phyloP scores from a whole-genome alignment of 2,113 vertebrate genomes.

The Willisornis vidua region DNA sequence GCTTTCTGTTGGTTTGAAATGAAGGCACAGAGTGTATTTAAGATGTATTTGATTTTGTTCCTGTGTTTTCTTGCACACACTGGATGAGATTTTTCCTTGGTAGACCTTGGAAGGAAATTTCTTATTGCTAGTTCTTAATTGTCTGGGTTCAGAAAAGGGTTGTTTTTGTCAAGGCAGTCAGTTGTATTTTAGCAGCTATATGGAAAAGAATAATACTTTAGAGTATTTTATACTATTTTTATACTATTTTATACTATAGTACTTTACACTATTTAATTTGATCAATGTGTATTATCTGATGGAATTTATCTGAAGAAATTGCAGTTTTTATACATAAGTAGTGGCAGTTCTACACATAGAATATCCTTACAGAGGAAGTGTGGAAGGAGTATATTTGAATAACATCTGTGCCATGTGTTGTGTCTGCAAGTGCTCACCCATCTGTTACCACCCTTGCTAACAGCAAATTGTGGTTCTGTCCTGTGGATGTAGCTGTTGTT shows the following conservation, averaged over 20 bases:
- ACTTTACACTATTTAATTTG: not conserved
- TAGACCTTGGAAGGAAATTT: not conserved
- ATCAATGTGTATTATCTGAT: not conserved
- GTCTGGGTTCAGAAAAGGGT: not conserved
- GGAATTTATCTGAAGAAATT: not conserved
- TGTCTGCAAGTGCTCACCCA: not conserved
- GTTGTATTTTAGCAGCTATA: not conserved
- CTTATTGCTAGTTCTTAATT: not conserved
- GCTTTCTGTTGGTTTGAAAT: not conserved
- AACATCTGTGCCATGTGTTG: not conserved
- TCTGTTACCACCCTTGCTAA: not conserved
- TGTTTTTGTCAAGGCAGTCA: not conserved
- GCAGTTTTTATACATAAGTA: not conserved
- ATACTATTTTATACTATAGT: too few relatives aligned
- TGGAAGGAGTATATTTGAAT: not conserved
- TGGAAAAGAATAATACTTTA: not conserved
- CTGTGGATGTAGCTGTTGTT: not conserved
- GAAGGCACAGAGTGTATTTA: accelerated
- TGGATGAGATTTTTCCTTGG: not conserved
- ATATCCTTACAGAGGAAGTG: not conserved
- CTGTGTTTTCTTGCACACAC: not conserved
- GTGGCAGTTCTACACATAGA: not conserved
- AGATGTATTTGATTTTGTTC: not conserved
- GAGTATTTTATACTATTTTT: too few relatives aligned
- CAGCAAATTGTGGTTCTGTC: not conserved